Conservation (phyloP, 2,888 invertebrate genomes). For the Pterobdella sp. region DNA sequence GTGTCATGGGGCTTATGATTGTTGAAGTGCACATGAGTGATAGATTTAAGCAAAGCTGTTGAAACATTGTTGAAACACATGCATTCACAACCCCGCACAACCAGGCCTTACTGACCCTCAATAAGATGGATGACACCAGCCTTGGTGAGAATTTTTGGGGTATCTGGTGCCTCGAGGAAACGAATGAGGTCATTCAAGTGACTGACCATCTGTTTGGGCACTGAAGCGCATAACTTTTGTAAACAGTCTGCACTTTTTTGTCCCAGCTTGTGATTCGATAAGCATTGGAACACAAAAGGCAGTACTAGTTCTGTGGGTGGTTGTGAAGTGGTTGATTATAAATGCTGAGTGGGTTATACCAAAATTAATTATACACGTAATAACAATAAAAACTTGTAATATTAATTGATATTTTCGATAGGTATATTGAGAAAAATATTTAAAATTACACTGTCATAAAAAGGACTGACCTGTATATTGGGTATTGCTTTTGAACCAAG, state of each 20-base stretch:
- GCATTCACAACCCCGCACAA: constrained; percentile 4
- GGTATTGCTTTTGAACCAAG: constrained; percentile 23
- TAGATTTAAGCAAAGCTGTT: neutral
- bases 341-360: neutral
- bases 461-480: constrained; percentile 16
- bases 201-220: neutral
- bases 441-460: neutral
- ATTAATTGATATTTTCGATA: neutral
- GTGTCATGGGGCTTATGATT: neutral
- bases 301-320: constrained; percentile 7
- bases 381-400: neutral
- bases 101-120: neutral
- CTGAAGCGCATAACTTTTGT: constrained; percentile 5
- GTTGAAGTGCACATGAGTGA: neutral
- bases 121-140: neutral
- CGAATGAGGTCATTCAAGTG: neutral
- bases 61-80: neutral
- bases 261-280: neutral
- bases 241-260: neutral
- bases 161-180: neutral
- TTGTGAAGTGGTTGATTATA: neutral
- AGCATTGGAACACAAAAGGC: constrained; percentile 3
- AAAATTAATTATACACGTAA: too few relatives aligned
- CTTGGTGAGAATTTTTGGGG: neutral
- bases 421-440: neutral